Percentiles rank a stretch among this genome's conserved stretches.
Conservation (phyloP, 2,888 invertebrate species). For the Halocaridina rubra region DNA sequence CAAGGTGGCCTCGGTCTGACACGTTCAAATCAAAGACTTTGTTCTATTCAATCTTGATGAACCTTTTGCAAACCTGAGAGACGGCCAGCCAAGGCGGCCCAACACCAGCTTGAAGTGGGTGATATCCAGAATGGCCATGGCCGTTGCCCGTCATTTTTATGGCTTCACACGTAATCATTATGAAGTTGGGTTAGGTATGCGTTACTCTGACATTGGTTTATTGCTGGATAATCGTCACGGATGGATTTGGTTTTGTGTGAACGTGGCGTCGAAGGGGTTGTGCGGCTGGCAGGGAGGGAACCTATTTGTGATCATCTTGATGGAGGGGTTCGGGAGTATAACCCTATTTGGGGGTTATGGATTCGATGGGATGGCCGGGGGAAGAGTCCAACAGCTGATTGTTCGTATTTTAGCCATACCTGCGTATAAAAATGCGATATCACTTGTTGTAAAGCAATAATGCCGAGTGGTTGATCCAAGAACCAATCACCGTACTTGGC, state of each 20-base stretch:
- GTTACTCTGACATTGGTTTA: neutral
- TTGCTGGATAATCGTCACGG: neutral
- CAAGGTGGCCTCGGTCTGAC: neutral
- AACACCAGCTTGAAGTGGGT: too few relatives aligned
- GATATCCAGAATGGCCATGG: too few relatives aligned
- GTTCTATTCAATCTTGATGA: conserved; percentile 33
- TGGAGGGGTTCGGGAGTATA: neutral
- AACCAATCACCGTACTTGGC: too few relatives aligned
- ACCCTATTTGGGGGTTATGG: too few relatives aligned
- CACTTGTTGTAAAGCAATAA: too few relatives aligned
- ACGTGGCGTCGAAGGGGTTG: conserved; percentile 22
- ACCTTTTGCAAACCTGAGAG: conserved; percentile 53
- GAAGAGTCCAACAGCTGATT: conserved; percentile 27
- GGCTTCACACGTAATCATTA: too few relatives aligned
- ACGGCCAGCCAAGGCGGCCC: conserved; percentile 60
- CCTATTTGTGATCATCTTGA: neutral
- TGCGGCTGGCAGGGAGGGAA: conserved; percentile 41
- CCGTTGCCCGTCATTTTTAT: too few relatives aligned
- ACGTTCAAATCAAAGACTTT: conserved; percentile 55
- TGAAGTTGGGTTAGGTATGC: too few relatives aligned
- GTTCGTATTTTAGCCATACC: neutral
- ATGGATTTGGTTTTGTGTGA: conserved; percentile 16
- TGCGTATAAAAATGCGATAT: neutral
- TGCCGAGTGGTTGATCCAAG: too few relatives aligned
- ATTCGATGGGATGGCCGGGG: too few relatives aligned